Conservation (phyloP, 2,797 vertebrate species). For the Pangasius krempfi region DNA sequence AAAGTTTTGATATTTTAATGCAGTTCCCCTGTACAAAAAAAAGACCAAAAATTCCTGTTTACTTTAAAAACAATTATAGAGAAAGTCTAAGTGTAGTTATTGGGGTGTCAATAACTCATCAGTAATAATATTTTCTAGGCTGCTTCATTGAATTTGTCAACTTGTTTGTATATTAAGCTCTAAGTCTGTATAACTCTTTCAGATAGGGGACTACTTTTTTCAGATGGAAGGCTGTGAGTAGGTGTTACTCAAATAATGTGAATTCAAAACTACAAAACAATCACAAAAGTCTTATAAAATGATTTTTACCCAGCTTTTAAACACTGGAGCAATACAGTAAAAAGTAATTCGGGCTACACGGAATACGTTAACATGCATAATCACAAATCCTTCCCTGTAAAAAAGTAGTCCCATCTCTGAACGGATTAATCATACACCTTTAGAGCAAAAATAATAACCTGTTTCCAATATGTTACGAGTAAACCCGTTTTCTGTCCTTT, state of each 20-base stretch:
- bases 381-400: background rate
- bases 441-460: background rate
- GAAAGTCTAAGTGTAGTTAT: background rate
- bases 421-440: background rate
- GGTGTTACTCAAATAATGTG: background rate
- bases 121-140: background rate
- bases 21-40: background rate
- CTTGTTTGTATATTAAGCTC: background rate
- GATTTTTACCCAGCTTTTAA: background rate
- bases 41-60: background rate
- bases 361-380: background rate
- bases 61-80: background rate
- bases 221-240: background rate
- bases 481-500: background rate
- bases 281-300: background rate
- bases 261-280: background rate
- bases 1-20: background rate
- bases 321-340: background rate
- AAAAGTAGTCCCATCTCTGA: background rate
- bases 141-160: background rate
- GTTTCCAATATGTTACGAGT: too few relatives aligned
- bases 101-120: background rate
- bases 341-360: background rate
- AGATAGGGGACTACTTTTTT: background rate
- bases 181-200: background rate